Base-by-base conservation (phyloP, 2,888 invertebrate species). In the Cataglyphis albicans region DNA sequence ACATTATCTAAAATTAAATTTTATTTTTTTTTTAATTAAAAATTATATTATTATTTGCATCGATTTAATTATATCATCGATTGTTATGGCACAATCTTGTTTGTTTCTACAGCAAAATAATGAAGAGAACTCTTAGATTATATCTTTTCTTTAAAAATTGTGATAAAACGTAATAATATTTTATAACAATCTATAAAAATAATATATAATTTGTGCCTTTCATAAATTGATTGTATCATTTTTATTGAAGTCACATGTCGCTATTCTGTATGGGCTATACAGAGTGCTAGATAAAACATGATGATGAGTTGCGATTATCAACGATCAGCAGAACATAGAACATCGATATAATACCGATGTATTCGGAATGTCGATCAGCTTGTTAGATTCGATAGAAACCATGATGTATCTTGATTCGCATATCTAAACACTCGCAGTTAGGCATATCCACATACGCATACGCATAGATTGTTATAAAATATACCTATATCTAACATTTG, bases 321-420 rank as follows among this genome's bases (percentile, higher is more conserved):
- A 48, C 35, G 48, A 52, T 48, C 64, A 57, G 5, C 18, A 32
- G 21, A 64, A 75, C 35, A 64, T 21, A 25, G 25, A 75, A 38
- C 64, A 25, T 52, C 38, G 52, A 52, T 65, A 25, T 32, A 74
- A 38, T 21, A 57, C 32, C 38, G 10, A 67, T 29, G 32, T 48
- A 74, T 32, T 65, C 44, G 52, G 65, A 35, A 38, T 38, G 67
- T 75, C 25, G 52, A 75, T 44, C 44, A 78, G 10, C 59, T 32
- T 70, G 78, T 78, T 70, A 59, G 32, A 78, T 70, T 70, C 70
- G 18, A 70, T 78, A 44, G 1, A 29, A 21, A 41, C 6, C 35
- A 18, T 44, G 78, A 44, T 65, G 67, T 52, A 67, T 55, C 67
- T 76, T n/a, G 67, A 67, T 35, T 64, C 35, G 74, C 64, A 35